Conservation (phyloP, 2,888 invertebrate species). For the Macaria liturata region DNA sequence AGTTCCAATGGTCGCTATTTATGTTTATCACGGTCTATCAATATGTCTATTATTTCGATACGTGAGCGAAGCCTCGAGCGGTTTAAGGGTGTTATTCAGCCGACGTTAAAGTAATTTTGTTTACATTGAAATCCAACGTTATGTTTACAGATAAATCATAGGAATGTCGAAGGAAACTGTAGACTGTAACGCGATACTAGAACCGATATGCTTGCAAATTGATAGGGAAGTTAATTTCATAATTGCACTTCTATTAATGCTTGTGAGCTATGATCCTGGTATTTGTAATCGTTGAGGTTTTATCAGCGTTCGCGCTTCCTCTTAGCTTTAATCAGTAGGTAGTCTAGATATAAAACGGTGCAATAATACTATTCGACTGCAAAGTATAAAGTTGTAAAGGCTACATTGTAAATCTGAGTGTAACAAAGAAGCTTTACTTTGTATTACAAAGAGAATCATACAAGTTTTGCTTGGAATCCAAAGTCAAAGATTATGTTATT, state of each 20-base stretch:
- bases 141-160: slow-evolving; percentile 29
- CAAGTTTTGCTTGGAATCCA: no score
- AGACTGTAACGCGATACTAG: slow-evolving; percentile 23
- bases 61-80: slow-evolving; percentile 54
- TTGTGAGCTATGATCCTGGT: slow-evolving; percentile 5
- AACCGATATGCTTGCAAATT: slow-evolving; percentile 26
- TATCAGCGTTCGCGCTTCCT: slow-evolving; percentile 6
- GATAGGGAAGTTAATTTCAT: slow-evolving; percentile 32
- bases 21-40: slow-evolving; percentile 56
- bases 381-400: no score
- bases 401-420: no score
- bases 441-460: no score
- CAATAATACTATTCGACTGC: no score
- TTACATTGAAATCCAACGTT: slow-evolving; percentile 52
- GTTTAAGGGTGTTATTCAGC: slow-evolving; percentile 54
- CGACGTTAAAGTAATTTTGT: slow-evolving; percentile 53
- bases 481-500: no score
- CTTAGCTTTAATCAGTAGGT: not conserved
- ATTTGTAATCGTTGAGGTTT: slow-evolving; percentile 1
- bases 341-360: no score
- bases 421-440: no score
- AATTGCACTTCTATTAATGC: slow-evolving; percentile 24
- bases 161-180: slow-evolving; percentile 27
- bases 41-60: slow-evolving; percentile 60
- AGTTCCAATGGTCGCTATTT: slow-evolving; percentile 39